phyloP scores from a whole-genome alignment of 2,888 invertebrate species.

The Lepidonotus clava region DNA sequence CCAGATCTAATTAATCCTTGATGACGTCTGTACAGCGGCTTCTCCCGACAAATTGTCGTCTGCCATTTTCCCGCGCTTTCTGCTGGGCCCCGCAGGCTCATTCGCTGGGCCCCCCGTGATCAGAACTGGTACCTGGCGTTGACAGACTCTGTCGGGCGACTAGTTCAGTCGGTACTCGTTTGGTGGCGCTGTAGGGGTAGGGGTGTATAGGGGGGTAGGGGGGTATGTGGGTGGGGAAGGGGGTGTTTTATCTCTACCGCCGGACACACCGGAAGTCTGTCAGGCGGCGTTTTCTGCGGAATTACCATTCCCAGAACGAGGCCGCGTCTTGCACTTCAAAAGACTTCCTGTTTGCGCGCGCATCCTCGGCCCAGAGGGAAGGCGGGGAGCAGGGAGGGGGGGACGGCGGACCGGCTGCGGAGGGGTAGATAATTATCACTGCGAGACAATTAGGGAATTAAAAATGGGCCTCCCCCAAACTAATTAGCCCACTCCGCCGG shows the following conservation, averaged over 20 bases:
- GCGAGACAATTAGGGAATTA: constrained; percentile 34
- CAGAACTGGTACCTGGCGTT: neutral
- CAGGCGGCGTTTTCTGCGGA: constrained; percentile 42
- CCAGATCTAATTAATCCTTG: neutral
- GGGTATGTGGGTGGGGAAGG: too few relatives aligned
- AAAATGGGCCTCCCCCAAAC: constrained; percentile 15
- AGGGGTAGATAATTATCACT: neutral
- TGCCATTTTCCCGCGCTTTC: neutral
- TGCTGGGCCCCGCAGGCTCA: too few relatives aligned
- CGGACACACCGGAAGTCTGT: constrained; percentile 26
- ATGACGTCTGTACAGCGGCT: too few relatives aligned
- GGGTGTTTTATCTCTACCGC: constrained; percentile 12
- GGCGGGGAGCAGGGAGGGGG: too few relatives aligned
- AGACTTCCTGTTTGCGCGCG: constrained; percentile 29
- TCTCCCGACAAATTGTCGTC: neutral
- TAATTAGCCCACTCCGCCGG: neutral
- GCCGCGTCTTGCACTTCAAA: constrained; percentile 8
- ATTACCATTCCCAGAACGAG: constrained; percentile 5
- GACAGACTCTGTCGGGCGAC: neutral
- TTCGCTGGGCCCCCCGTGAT: too few relatives aligned
- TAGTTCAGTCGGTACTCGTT: neutral
- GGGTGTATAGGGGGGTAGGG: too few relatives aligned
- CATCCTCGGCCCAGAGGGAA: neutral
- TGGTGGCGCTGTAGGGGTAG: too few relatives aligned
- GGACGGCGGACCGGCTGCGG: too few relatives aligned